Percentiles rank a stretch among this genome's conserved stretches.
phyloP scores from a whole-genome alignment of 2,888 invertebrate species.

The Agelastica alni region DNA sequence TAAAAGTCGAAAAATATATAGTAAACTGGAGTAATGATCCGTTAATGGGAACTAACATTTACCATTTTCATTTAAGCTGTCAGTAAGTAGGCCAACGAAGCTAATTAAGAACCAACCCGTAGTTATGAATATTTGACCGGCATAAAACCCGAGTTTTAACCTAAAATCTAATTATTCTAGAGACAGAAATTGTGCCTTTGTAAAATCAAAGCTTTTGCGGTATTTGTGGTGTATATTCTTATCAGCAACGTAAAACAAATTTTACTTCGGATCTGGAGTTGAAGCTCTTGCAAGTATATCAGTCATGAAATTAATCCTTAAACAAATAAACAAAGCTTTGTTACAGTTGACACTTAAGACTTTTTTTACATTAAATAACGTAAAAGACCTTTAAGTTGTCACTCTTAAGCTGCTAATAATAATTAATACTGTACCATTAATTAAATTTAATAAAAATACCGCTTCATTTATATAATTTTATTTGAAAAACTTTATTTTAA shows the following conservation, averaged over 20 bases:
- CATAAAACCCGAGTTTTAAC: neutral
- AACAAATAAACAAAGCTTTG: conserved; percentile 3
- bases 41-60: neutral
- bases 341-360: neutral
- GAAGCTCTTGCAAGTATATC: neutral
- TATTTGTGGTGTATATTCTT: neutral
- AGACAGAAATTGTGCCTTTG: conserved; percentile 1
- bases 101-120: neutral
- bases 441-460: too few relatives aligned
- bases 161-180: neutral
- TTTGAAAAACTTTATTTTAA: too few relatives aligned
- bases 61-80: neutral
- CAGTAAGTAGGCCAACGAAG: too few relatives aligned
- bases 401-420: too few relatives aligned
- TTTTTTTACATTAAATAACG: neutral
- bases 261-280: neutral
- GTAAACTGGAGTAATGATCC: too few relatives aligned
- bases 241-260: neutral
- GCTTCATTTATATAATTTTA: too few relatives aligned
- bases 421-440: too few relatives aligned
- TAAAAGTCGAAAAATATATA: too few relatives aligned
- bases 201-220: neutral
- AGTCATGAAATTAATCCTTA: neutral
- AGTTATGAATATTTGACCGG: neutral
- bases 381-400: neutral